Evolutionary conservation across 1,140 invertebrate species (phyloP).

Genomic region (Andricus grossulariae): DNA sequence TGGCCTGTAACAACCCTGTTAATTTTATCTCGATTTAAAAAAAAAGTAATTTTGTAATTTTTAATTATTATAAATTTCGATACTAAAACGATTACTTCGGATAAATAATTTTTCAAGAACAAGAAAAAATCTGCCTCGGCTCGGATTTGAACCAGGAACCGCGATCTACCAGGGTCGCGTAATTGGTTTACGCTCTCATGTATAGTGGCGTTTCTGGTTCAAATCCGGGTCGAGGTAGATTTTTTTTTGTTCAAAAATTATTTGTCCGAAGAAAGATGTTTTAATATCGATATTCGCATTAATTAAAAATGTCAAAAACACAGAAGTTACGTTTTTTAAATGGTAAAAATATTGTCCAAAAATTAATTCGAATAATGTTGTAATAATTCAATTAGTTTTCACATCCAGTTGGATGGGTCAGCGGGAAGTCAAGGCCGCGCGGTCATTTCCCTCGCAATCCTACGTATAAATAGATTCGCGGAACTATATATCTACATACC

Average conservation of each 20-base stretch:
- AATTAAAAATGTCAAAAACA: no score
- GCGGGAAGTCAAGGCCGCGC: conserved; percentile 70
- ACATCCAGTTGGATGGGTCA: conserved; percentile 49
- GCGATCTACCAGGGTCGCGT: no score
- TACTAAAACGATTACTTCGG: no score
- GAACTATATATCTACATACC: conserved; percentile 27
- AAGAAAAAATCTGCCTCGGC: no score
- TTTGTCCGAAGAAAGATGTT: no score
- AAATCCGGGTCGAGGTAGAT: no score
- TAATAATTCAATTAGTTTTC: not conserved
- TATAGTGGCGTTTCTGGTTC: no score
- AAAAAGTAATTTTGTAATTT: not conserved
- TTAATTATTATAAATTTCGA: not conserved
- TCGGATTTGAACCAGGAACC: not conserved
- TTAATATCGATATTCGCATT: no score
- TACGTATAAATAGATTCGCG: conserved; percentile 65
- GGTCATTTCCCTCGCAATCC: conserved; percentile 66
- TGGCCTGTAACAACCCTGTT: not conserved
- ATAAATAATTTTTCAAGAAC: no score
- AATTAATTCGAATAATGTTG: not conserved
- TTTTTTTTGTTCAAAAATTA: no score
- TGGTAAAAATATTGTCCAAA: not conserved
- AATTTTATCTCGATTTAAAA: not conserved
- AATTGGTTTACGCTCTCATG: no score
- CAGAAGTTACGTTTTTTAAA: no score